These are phyloP conservation scores for Acanthis flammea DNA, from an alignment of 2,797 vertebrate genomes.

Conservation along the genomic window DNA sequence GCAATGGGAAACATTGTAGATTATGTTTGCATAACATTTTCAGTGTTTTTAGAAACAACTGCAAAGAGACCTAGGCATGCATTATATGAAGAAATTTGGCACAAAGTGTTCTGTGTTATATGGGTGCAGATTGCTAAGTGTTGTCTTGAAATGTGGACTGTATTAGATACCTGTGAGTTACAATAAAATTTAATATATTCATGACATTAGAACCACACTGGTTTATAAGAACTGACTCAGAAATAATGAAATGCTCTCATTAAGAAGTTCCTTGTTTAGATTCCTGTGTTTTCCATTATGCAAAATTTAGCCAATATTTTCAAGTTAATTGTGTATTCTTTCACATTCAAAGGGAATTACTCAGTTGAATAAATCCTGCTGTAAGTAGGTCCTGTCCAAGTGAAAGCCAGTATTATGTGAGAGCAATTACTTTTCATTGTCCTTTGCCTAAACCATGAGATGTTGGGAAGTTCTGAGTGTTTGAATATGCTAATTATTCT, in stretches of 20 bases:
- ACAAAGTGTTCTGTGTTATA: background rate
- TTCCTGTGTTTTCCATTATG: background rate
- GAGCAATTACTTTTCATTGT: background rate
- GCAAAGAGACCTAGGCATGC: background rate
- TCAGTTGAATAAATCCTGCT: constrained; percentile 3
- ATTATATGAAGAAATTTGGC: background rate
- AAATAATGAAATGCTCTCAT: background rate
- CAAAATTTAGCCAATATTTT: background rate
- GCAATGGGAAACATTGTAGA: background rate
- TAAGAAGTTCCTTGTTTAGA: background rate
- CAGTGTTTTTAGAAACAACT: background rate
- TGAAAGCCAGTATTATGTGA: background rate
- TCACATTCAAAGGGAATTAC: constrained; percentile 14
- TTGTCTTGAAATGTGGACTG: background rate
- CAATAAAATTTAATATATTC: background rate
- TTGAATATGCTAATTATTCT: constrained; percentile 39
- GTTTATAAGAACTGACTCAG: background rate
- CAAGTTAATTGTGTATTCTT: background rate
- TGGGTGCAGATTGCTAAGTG: background rate
- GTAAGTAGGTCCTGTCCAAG: background rate
- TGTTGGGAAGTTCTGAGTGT: background rate
- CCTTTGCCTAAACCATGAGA: background rate
- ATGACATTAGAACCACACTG: background rate
- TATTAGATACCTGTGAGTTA: background rate
- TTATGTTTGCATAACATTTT: background rate